Base-by-base conservation (phyloP, 2,797 vertebrate species). In the Pempheris klunzingeri region DNA sequence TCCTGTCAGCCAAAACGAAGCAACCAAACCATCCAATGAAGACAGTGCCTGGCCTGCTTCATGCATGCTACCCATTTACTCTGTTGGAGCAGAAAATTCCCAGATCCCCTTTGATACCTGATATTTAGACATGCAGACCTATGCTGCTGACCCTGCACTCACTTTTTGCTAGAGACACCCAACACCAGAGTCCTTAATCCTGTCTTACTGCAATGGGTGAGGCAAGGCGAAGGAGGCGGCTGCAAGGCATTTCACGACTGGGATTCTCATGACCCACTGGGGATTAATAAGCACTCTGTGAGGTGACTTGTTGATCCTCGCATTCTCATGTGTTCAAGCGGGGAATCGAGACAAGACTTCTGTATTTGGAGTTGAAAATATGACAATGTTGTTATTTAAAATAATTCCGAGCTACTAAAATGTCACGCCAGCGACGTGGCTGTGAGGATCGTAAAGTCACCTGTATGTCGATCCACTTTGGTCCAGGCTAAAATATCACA, bases 171-270 rank as follows among this genome's bases (percentile, higher is more conserved):
- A 7, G 73, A 80, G 89, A 91, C 85, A 90, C 88, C 88, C 77
- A 89, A 92, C 87, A 88, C 91, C 81, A 67, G 14, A 14, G 74
- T 54, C 76, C 85, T 70, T 88, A 90, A 90, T 90, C 86, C 86
- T 32, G 62, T 60, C 62, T 15, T 67, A 73, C 26, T 3, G 28
- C 71, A 38, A 58, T 59, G 67, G 62, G 55, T 50, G 80, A 75
- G 78, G 79, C 11, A 57, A 81, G 74, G 24, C n/a, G 22, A 60
- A 32, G 52, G 68, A 72, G 74, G 61, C 7, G 69, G 52, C 71
- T 70, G 61, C n/a, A 10, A 82, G 77, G 83, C 66, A 74, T 90
- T 90, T 90, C 61, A 82, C 43, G 68, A 85, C 74, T 65, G 62
- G 52, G 68, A 78, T 84, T 83, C 74, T 79, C 82, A 85, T 71